phyloP scores from a whole-genome alignment of 2,113 vertebrate species.

The Cyanistes caeruleus region DNA sequence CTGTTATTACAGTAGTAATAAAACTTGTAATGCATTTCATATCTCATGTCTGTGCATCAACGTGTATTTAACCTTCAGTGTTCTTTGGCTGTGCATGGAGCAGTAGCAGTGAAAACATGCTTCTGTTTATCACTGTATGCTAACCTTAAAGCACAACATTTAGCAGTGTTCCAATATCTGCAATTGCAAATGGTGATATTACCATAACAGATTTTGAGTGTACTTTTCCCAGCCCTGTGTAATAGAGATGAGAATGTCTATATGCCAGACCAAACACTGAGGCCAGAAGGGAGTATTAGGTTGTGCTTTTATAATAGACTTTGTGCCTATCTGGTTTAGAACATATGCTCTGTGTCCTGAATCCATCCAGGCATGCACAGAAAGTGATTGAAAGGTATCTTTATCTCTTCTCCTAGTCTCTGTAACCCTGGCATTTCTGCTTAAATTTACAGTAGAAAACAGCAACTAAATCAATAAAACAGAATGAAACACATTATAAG shows the following conservation, averaged over 20 bases:
- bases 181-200: not conserved
- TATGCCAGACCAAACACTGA: not conserved
- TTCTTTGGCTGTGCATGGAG: not conserved
- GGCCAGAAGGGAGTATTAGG: not conserved
- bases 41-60: not conserved
- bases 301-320: not conserved
- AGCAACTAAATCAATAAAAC: not conserved
- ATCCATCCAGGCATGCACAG: not conserved
- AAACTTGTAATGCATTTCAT: not conserved
- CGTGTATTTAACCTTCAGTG: not conserved
- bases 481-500: not conserved
- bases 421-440: not conserved
- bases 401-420: not conserved
- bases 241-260: not conserved
- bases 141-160: not conserved
- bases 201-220: not conserved
- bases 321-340: not conserved
- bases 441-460: constrained; percentile 45
- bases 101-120: not conserved
- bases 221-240: not conserved
- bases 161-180: not conserved
- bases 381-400: constrained; percentile 27
- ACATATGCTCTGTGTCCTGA: not conserved
- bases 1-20: not conserved
- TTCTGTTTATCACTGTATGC: not conserved